Percentiles rank a stretch among this genome's conserved stretches.
Conservation (phyloP, 2,113 vertebrate species). For the Siniperca chuatsi region DNA sequence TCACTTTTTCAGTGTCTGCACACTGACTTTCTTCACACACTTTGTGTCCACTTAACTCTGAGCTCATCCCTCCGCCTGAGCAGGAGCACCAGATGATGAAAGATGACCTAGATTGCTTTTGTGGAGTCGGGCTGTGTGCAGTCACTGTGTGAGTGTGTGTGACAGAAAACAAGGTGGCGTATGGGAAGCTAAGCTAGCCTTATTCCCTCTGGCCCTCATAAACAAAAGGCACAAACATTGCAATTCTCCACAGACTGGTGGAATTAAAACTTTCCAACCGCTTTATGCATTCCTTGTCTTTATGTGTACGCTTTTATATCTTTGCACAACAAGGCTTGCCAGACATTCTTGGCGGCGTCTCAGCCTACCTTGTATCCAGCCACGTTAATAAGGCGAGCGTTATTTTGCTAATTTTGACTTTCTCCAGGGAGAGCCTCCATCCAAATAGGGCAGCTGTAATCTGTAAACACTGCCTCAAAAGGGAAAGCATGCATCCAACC, state of each 20-base stretch:
- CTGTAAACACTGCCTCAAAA: constrained; percentile 46
- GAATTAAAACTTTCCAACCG: constrained; percentile 68
- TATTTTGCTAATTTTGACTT: constrained; percentile 61
- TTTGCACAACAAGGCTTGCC: constrained; percentile 52
- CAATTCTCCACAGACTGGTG: constrained; percentile 53
- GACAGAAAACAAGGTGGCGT: constrained; percentile 70
- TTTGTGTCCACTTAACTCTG: constrained; percentile 66
- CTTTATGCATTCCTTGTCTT: constrained; percentile 47
- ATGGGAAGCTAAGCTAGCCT: constrained; percentile 64
- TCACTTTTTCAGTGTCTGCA: constrained; percentile 25
- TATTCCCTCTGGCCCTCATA: constrained; percentile 66
- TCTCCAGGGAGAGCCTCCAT: constrained; percentile 47
- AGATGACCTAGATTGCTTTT: constrained; percentile 81
- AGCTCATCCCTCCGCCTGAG: constrained; percentile 62
- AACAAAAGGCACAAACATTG: constrained; percentile 66
- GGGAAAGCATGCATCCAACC: not conserved
- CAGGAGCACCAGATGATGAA: constrained; percentile 71
- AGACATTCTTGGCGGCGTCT: constrained; percentile 56
- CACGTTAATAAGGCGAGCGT: constrained; percentile 43
- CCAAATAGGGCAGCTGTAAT: constrained; percentile 61
- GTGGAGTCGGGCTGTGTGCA: constrained; percentile 54
- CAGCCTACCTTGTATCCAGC: constrained; percentile 51
- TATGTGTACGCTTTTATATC: constrained; percentile 32
- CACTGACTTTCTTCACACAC: constrained; percentile 43
- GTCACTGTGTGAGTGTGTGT: constrained; percentile 46